Conservation (phyloP, 2,113 vertebrate species). For the Setophaga petechia region DNA sequence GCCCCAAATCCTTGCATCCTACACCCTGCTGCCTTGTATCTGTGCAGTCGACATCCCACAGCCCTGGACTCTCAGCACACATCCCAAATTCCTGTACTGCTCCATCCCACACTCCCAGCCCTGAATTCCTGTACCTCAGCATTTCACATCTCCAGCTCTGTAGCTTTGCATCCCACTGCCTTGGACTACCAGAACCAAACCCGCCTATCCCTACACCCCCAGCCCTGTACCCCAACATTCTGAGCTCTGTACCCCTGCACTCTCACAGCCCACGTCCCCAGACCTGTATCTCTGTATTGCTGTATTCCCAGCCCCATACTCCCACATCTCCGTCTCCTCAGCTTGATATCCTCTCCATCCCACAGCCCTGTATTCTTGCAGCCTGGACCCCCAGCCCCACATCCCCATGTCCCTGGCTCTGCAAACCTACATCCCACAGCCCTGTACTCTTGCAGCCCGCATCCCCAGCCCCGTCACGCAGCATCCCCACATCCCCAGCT, state of each 20-base stretch:
- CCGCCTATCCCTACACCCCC: rapidly evolving
- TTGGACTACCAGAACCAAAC: neutral
- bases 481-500: too few species aligned
- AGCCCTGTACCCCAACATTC: neutral
- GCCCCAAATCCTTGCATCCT: neutral
- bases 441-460: neutral
- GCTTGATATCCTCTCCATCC: neutral
- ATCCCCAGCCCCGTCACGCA: neutral
- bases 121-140: neutral
- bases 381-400: neutral
- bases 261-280: neutral
- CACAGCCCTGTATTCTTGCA: neutral
- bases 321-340: neutral
- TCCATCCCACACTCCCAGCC: neutral
- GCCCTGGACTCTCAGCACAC: neutral
- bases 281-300: too few species aligned
- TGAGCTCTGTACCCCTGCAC: neutral
- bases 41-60: neutral
- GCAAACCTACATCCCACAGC: neutral
- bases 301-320: neutral
- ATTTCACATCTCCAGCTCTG: rapidly evolving
- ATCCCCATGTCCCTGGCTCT: neutral
- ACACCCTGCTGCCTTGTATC: neutral
- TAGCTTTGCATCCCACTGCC: neutral
- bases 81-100: rapidly evolving